Conservation (phyloP, 2,113 vertebrate species). For the Peromyscus maniculatus region DNA sequence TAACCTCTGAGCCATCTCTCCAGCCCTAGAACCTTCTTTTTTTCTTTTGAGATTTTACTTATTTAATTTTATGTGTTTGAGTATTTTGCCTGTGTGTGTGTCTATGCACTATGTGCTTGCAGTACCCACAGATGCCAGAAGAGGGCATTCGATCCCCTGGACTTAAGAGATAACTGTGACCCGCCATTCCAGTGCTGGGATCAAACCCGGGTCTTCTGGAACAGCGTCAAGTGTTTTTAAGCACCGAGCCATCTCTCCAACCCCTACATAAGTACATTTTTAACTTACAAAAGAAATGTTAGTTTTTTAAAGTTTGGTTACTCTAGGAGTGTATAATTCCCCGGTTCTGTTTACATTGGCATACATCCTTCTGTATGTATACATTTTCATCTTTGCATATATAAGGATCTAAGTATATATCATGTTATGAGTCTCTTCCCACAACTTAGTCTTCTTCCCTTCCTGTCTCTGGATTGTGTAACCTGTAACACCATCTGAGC, state of each 20-base stretch:
- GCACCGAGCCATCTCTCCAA: no score
- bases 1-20: no score
- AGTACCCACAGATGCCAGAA: background rate
- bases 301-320: background rate
- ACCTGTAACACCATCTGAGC: background rate
- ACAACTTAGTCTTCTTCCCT: background rate
- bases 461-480: background rate
- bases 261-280: background rate
- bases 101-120: background rate
- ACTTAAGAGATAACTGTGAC: background rate
- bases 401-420: background rate
- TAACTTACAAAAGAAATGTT: constrained; percentile 5
- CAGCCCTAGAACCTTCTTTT: background rate
- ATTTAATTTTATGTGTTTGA: background rate
- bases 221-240: background rate
- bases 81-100: background rate
- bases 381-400: background rate
- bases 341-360: background rate
- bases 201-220: background rate
- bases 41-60: background rate
- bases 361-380: background rate
- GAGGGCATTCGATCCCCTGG: background rate
- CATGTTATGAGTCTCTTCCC: background rate
- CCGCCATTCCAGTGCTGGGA: background rate
- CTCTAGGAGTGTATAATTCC: background rate